Conservation (phyloP, 2,888 invertebrate genomes). For the Halictus quadricinctus region DNA sequence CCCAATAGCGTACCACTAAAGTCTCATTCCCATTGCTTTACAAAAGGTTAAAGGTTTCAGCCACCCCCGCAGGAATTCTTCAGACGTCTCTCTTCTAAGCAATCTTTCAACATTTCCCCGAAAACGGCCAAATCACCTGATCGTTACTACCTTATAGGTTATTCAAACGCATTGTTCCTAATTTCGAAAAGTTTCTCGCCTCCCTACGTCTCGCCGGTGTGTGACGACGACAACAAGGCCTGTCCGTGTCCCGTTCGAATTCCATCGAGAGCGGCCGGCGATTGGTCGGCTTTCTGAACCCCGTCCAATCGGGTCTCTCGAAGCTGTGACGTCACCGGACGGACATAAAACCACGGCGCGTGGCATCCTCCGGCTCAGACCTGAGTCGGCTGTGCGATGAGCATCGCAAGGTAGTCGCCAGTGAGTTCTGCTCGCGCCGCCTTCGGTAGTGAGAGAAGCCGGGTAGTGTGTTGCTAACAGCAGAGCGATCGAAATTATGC, state of each 20-base stretch:
- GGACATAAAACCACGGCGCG: constrained; percentile 73
- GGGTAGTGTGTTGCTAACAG: constrained; percentile 48
- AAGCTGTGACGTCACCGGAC: constrained; percentile 73
- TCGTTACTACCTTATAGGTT: constrained; percentile 35
- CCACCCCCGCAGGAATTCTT: neutral
- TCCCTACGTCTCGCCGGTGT: constrained; percentile 61
- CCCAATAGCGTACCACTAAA: neutral
- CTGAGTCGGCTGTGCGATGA: constrained; percentile 74
- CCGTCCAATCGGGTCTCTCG: constrained; percentile 72
- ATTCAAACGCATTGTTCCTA: constrained; percentile 66
- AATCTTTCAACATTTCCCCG: neutral
- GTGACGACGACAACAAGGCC: constrained; percentile 29
- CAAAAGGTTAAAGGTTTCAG: neutral
- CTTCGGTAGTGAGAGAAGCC: constrained; percentile 65
- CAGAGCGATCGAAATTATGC: constrained; percentile 3
- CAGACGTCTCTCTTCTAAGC: neutral
- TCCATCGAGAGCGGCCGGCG: constrained; percentile 78
- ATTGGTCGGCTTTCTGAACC: constrained; percentile 71
- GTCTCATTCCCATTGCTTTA: neutral
- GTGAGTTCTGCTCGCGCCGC: constrained; percentile 71
- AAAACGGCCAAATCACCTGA: constrained; percentile 7
- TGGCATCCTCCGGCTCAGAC: constrained; percentile 76
- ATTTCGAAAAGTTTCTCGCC: constrained; percentile 44
- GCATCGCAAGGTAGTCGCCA: constrained; percentile 70
- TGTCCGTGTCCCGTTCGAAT: constrained; percentile 69